Conservation (phyloP, 2,888 invertebrate species). For the Phania funesta region DNA sequence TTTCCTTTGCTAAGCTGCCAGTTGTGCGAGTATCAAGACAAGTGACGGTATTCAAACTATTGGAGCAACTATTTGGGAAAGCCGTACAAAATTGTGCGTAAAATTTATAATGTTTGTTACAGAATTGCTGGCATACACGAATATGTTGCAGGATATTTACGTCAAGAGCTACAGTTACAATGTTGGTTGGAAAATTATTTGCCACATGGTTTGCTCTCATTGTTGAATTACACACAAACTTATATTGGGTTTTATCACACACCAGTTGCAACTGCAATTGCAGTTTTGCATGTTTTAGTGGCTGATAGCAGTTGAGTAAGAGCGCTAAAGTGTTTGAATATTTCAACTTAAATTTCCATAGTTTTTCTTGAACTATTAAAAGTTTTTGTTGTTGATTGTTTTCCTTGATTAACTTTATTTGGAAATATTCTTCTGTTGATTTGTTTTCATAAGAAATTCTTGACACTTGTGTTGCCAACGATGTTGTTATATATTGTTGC, state of each 20-base stretch:
- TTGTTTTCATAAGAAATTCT: slow-evolving; percentile 56
- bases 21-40: slow-evolving; percentile 14
- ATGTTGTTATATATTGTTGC: slow-evolving; percentile 15
- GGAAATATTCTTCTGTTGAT: slow-evolving; percentile 40
- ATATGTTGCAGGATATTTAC: slow-evolving; percentile 1
- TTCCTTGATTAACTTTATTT: slow-evolving; percentile 56
- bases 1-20: slow-evolving; percentile 27
- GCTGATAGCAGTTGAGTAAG: neutral
- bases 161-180: slow-evolving; percentile 6
- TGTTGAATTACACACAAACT: slow-evolving; percentile 35
- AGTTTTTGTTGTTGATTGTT: slow-evolving; percentile 20
- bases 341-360: slow-evolving; percentile 4
- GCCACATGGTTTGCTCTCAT: slow-evolving; percentile 46
- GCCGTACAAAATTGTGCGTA: slow-evolving; percentile 18
- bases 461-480: slow-evolving; percentile 36
- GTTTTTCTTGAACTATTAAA: neutral
- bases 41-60: slow-evolving; percentile 21
- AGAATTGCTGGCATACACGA: slow-evolving; percentile 18
- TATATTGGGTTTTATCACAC: slow-evolving; percentile 47
- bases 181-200: slow-evolving; percentile 38
- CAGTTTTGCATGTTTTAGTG: slow-evolving; percentile 11
- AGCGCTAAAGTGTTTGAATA: neutral
- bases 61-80: neutral
- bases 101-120: slow-evolving; percentile 38
- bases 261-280: slow-evolving; percentile 36